Base-by-base conservation (phyloP, 2,888 invertebrate genomes). In the Sesamia inferens region DNA sequence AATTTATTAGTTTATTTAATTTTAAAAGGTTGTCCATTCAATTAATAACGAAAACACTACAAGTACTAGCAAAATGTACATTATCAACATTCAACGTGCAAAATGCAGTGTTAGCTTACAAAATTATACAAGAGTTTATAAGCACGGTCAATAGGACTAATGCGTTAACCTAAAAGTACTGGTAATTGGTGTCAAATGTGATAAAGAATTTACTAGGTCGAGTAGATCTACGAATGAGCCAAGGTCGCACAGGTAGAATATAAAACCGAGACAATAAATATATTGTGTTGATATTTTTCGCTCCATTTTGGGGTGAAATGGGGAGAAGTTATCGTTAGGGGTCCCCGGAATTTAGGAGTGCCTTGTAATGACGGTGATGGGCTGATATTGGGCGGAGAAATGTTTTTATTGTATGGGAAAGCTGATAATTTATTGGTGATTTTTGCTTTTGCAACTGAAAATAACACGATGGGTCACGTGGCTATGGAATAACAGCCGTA, bases 161-260 rank as follows among this genome's bases (percentile, higher is more conserved):
- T 14, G n/a, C n/a, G 22, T 31, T 2, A 47, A 67, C 19, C 55
- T 6, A 22, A 39, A 57, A 54, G 62, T 7, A 55, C 11, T 39
- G 0, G 4, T 3, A 39, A 54, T 65, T 31, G 14, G 4, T 54
- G 16, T 22, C 39, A 39, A n/a, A 55, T 11, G n/a, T 55, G 65
- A 16, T n/a, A 65, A 65, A 11, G 10, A 14, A 65, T 14, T 39
- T 10, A 31, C n/a, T 54, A 55, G 10, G 31, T 4, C 54, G 10
- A 39, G 10, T 6, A 4, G 16, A 54, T 31, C 5, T 19, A 31
- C 31, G 31, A n/a, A 22, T 63, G 14, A 62, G 19, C 51, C 71
- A 84, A 84, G 71, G 80, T 69, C 73, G 42, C 54, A 19, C 82
- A 85, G 84, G 82, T 85, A 77, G 57, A 75, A 79, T 72, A 82